Percentiles rank a stretch among this genome's conserved stretches.
phyloP scores from a whole-genome alignment of 2,113 vertebrate genomes.

The Sisor rabdophorus region DNA sequence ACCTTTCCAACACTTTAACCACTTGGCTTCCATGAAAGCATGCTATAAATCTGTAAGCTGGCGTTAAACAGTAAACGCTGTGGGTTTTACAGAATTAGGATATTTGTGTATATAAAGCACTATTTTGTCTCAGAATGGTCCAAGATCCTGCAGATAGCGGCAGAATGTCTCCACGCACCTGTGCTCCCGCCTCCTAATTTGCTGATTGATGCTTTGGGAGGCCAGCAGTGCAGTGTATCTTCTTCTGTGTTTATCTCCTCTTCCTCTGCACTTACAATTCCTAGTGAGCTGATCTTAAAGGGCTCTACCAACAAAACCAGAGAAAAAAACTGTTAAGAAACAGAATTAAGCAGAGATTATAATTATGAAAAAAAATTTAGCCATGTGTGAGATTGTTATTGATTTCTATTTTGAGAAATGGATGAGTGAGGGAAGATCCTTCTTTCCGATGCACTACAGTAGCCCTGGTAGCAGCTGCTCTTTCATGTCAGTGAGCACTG shows the following conservation, averaged over 20 bases:
- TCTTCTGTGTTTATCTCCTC: constrained; percentile 43
- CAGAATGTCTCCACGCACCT: constrained; percentile 50
- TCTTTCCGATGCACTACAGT: constrained; percentile 39
- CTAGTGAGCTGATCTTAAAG: constrained; percentile 6
- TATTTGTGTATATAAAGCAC: not conserved
- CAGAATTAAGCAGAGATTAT: not conserved
- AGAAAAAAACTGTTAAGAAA: not conserved
- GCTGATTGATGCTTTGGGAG: constrained; percentile 61
- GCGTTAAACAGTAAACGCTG: not conserved
- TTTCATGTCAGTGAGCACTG: constrained; percentile 59
- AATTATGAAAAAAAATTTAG: too few relatives aligned
- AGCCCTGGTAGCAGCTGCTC: constrained; percentile 61
- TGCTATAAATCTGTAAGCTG: not conserved
- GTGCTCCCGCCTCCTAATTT: constrained; percentile 48
- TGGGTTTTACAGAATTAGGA: not conserved
- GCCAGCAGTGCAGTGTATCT: constrained; percentile 65
- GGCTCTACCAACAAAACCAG: constrained; percentile 38
- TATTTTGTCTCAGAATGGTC: not conserved
- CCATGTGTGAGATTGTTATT: constrained; percentile 18
- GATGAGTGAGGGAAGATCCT: constrained; percentile 34
- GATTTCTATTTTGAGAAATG: not conserved
- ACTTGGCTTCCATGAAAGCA: not conserved
- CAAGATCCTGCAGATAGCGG: not conserved
- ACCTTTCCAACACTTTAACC: too few relatives aligned
- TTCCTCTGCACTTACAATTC: constrained; percentile 37